Conservation (phyloP, 2,888 invertebrate genomes). For the Lasioglossum marginatum region DNA sequence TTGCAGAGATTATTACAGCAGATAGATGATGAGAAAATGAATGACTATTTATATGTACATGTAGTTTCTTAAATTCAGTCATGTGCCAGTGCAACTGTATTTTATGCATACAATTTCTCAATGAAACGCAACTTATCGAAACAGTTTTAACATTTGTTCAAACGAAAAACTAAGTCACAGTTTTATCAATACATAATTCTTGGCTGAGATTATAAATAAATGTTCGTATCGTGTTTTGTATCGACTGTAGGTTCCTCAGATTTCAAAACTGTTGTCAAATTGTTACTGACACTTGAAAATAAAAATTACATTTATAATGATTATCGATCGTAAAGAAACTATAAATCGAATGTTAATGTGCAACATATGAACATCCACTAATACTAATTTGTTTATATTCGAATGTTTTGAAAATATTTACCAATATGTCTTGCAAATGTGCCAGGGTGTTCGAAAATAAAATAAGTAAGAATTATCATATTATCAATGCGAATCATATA, state of each 20-base stretch:
- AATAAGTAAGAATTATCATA: constrained; percentile 25
- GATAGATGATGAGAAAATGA: constrained; percentile 60
- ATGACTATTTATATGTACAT: constrained; percentile 57
- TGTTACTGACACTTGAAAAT: constrained; percentile 3
- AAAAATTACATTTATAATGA: constrained; percentile 5
- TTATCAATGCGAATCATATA: constrained; percentile 22
- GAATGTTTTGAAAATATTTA: constrained; percentile 46
- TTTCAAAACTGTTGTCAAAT: constrained; percentile 9
- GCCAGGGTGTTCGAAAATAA: constrained; percentile 26
- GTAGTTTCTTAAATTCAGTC: constrained; percentile 71
- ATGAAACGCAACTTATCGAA: constrained; percentile 50
- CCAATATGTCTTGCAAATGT: constrained; percentile 34
- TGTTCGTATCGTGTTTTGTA: constrained; percentile 19
- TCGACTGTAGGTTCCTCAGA: constrained; percentile 12
- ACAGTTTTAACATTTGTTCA: constrained; percentile 55
- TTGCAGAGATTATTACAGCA: constrained; percentile 57
- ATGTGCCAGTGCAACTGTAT: constrained; percentile 62
- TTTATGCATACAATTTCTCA: constrained; percentile 47
- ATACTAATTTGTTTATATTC: constrained; percentile 22
- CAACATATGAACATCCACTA: constrained; percentile 2
- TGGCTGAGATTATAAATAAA: constrained; percentile 30
- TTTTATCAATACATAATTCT: constrained; percentile 38
- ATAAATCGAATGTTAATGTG: constrained; percentile 16
- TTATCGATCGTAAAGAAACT: constrained; percentile 9
- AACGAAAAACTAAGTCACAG: constrained; percentile 43